Evolutionary conservation across 2,888 invertebrate species (phyloP).

Genomic region (Formica aserva): DNA sequence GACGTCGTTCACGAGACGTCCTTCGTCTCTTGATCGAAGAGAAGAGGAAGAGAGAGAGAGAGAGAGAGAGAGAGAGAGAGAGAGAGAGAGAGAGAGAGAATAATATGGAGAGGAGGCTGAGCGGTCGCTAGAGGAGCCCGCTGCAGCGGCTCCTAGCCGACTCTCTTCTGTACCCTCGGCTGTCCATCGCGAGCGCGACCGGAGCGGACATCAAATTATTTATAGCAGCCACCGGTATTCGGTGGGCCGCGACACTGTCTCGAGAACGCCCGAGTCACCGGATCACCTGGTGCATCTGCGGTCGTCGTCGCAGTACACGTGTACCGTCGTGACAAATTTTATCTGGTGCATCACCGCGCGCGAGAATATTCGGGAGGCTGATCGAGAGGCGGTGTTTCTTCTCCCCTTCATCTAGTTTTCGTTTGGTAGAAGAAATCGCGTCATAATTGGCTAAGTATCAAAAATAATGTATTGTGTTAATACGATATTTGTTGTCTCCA

Average conservation of each 20-base stretch:
- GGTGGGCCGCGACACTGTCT: conserved; percentile 41
- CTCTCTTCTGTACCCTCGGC: conserved; percentile 67
- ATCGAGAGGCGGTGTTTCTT: not conserved
- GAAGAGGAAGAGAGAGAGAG: conserved; percentile 32
- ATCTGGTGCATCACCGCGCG: not conserved
- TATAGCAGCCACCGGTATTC: conserved; percentile 68
- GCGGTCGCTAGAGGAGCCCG: conserved; percentile 59
- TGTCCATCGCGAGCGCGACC: conserved; percentile 56
- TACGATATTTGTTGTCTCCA: not conserved
- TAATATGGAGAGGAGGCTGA: conserved; percentile 46
- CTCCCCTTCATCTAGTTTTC: not conserved
- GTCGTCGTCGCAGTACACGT: conserved; percentile 4
- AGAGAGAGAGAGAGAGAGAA: conserved; percentile 45
- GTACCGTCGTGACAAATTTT: conserved; percentile 51
- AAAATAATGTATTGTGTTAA: conserved; percentile 18
- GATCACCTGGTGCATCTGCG: conserved; percentile 63
- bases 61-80: conserved; percentile 20
- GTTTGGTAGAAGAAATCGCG: not conserved
- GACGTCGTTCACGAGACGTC: conserved; percentile 24
- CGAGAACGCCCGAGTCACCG: conserved; percentile 18
- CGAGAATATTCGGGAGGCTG: not conserved
- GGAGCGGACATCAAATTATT: conserved; percentile 69
- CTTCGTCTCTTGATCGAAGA: conserved; percentile 3
- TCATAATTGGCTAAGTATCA: conserved; percentile 34
- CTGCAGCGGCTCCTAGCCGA: conserved; percentile 71